Percentiles rank a stretch among this genome's conserved stretches.
Evolutionary conservation across 2,113 vertebrate species (phyloP).

Genomic region (Scortum barcoo): DNA sequence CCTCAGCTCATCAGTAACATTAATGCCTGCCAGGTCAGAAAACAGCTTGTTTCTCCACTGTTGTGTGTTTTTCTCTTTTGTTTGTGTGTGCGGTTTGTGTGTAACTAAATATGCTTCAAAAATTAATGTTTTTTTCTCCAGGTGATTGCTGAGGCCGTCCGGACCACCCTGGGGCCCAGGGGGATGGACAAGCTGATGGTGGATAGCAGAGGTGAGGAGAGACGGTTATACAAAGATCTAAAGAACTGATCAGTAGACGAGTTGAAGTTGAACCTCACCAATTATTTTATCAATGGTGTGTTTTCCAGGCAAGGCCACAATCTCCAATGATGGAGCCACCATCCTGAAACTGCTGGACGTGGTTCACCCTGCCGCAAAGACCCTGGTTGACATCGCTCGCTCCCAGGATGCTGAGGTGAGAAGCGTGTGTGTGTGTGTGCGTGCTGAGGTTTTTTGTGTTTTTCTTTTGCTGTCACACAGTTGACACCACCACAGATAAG

Average conservation of each 20-base stretch:
- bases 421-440: background rate
- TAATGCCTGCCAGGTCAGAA: slow-evolving; percentile 92
- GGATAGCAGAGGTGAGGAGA: slow-evolving; percentile 89
- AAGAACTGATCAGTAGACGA: background rate
- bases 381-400: slow-evolving; percentile 96
- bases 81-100: accelerated
- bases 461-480: background rate
- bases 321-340: slow-evolving; percentile 98
- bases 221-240: accelerated
- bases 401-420: slow-evolving; percentile 97
- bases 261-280: background rate
- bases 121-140: slow-evolving; percentile 80
- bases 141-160: slow-evolving; percentile 95
- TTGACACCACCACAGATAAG: background rate
- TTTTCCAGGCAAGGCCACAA: slow-evolving; percentile 93
- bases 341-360: slow-evolving; percentile 98
- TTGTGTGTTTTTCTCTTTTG: background rate
- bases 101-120: background rate
- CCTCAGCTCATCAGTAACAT: slow-evolving; percentile 98
- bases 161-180: slow-evolving; percentile 96
- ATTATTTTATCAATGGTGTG: slow-evolving; percentile 7
- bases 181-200: slow-evolving; percentile 99
- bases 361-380: slow-evolving; percentile 96
- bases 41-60: accelerated
- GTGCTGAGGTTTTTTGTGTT: background rate